Evolutionary conservation across 2,113 vertebrate species (phyloP), one percentile per base, ranked within the genome.

Genomic region (Nipponia nippon): DNA sequence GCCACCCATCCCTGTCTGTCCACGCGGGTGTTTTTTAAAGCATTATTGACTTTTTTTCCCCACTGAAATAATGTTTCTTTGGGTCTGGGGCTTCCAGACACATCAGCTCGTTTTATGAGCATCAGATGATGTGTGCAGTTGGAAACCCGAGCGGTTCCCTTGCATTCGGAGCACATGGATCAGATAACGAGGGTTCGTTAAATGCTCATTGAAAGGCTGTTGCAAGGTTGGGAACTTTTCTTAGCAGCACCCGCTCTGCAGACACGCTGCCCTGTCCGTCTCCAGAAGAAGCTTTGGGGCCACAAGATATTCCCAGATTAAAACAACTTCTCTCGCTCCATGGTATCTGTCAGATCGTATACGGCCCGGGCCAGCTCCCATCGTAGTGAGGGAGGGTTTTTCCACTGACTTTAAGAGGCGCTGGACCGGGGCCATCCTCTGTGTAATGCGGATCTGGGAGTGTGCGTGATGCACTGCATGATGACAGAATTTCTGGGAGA

Each of bases 401-500:
- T 95, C 96, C 95, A 95, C 94, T 91, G 96, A 2, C 66, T 96
- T 83, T 72, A 73, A 87, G 84, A 90, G 93, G 95, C 1, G 66
- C 61, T 97, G 96, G 97, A 65, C 14, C 7, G 0, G 85, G 6
- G 96, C 97, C 94, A 91, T 9, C 1, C 87, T 88, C 62, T 95
- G 94, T 95, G 96, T 95, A 95, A 96, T 96, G 95, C 75, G 89
- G 96, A 95, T 95, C 95, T 77, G 91, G 96, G 55, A 92, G 93
- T 16, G 94, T 97, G 96, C 95, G 93, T 95, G 97, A 97, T 95
- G 96, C 96, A 9, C 91, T 92, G 94, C 95, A 95, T 95, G 96
- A 96, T 97, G 96, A 96, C 95, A 96, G 93, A 95, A 93, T 95
- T 96, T 95, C 94, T 97, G 97, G 89, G 95, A 97, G 96, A 97